These are phyloP conservation scores for Drosophila longiperda DNA, from an alignment of 2,888 invertebrate species.

Conservation along the genomic window DNA sequence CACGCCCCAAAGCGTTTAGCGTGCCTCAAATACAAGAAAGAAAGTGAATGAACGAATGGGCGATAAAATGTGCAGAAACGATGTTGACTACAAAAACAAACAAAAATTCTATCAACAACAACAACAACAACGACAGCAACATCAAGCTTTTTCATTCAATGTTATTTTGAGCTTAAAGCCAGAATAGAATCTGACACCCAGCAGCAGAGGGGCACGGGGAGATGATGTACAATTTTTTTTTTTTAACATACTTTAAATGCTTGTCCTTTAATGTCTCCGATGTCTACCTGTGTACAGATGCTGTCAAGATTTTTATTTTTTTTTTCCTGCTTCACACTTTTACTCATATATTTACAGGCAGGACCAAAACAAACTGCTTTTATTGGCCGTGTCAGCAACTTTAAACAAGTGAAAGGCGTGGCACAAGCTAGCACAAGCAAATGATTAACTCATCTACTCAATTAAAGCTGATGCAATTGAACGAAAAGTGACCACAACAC, in stretches of 20 bases:
- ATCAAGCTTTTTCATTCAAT: slow-evolving; percentile 68
- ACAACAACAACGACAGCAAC: slow-evolving; percentile 43
- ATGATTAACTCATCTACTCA: slow-evolving; percentile 45
- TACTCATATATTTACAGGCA: background rate
- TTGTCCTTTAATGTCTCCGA: slow-evolving; percentile 37
- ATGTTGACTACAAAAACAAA: slow-evolving; percentile 46
- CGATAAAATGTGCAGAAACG: slow-evolving; percentile 72
- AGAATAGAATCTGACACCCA: slow-evolving; percentile 67
- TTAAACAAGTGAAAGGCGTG: slow-evolving; percentile 22
- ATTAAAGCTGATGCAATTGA: slow-evolving; percentile 61
- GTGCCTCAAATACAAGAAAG: slow-evolving; percentile 56
- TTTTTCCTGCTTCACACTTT: slow-evolving; percentile 19
- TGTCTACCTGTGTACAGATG: slow-evolving; percentile 19
- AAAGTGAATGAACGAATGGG: slow-evolving; percentile 61
- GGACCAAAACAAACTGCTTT: background rate
- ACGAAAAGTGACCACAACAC: slow-evolving; percentile 28
- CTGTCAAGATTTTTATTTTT: slow-evolving; percentile 12
- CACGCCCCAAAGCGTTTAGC: slow-evolving; percentile 77
- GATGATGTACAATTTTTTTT: slow-evolving; percentile 65
- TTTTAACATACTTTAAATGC: slow-evolving; percentile 62
- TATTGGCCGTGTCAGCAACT: background rate
- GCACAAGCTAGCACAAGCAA: slow-evolving; percentile 7
- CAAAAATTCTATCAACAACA: slow-evolving; percentile 33
- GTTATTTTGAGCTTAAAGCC: slow-evolving; percentile 69
- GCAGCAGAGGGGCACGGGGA: slow-evolving; percentile 6